Conservation (phyloP, 2,888 invertebrate species). For the Brachyptera putata region DNA sequence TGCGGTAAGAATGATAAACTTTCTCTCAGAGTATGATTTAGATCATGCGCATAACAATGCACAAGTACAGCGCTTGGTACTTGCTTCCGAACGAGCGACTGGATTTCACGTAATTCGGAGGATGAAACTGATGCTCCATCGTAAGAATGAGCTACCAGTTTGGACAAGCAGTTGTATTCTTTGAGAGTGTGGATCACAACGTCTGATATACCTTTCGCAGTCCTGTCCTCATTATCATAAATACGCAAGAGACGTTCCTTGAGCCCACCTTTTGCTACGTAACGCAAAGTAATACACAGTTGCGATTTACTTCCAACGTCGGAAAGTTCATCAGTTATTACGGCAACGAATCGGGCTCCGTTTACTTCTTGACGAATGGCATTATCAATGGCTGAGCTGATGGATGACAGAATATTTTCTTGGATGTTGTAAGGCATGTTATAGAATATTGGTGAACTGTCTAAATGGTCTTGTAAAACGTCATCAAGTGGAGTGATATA, state of each 20-base stretch:
- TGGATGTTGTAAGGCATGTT: slow-evolving; percentile 15
- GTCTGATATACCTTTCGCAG: slow-evolving; percentile 1
- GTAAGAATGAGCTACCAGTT: slow-evolving; percentile 16
- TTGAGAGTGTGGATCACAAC: neutral
- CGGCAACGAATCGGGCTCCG: neutral
- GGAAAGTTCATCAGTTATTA: slow-evolving; percentile 13
- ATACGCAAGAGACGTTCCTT: slow-evolving; percentile 16
- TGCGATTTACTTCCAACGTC: slow-evolving; percentile 14
- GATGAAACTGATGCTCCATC: slow-evolving; percentile 6
- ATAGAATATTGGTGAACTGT: neutral
- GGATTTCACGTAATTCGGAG: neutral
- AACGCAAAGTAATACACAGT: slow-evolving; percentile 6
- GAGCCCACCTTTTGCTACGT: neutral
- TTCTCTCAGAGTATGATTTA: slow-evolving; percentile 1
- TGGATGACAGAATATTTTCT: slow-evolving; percentile 5
- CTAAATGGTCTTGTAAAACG: slow-evolving; percentile 10
- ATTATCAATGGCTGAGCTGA: neutral
- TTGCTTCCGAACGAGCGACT: neutral
- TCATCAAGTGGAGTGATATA: slow-evolving; percentile 8
- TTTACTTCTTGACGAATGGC: neutral
- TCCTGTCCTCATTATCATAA: neutral
- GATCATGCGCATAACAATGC: slow-evolving; percentile 14
- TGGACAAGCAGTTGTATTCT: neutral
- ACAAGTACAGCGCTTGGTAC: neutral
- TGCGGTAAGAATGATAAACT: neutral